Evolutionary conservation across 2,888 invertebrate genomes (phyloP).

Genomic region (Meloe dianella): DNA sequence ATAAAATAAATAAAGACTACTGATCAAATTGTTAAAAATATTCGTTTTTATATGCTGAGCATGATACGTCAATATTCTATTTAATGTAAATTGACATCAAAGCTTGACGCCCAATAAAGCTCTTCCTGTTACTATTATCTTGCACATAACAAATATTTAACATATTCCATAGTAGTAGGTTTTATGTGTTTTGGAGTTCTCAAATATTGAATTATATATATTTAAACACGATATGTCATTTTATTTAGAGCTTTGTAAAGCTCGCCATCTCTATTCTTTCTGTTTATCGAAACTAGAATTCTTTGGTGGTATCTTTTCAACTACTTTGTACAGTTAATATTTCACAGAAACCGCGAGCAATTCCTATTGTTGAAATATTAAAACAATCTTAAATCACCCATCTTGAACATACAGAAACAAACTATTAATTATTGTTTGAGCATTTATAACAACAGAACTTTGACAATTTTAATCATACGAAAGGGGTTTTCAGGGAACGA

Average conservation of each 20-base stretch:
- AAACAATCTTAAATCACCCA: constrained; percentile 24
- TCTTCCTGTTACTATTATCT: not conserved
- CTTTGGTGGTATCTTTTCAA: not conserved
- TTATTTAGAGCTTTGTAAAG: not conserved
- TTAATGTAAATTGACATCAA: not conserved
- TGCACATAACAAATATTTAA: constrained; percentile 1
- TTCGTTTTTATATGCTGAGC: not conserved
- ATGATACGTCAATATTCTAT: not conserved
- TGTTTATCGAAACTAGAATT: not conserved
- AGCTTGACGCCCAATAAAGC: constrained; percentile 1
- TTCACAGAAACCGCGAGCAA: not conserved
- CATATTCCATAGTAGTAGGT: not conserved
- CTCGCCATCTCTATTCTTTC: not conserved
- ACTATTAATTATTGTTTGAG: constrained; percentile 32
- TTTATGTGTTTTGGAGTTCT: constrained; percentile 1
- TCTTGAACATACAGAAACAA: constrained; percentile 17
- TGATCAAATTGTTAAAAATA: not conserved
- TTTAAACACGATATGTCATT: not conserved
- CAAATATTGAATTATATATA: constrained; percentile 6
- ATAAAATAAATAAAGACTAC: not conserved
- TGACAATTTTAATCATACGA: constrained; percentile 32
- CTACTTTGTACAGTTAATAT: not conserved
- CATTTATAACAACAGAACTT: constrained; percentile 24
- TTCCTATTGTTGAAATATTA: not conserved
- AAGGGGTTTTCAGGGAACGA: constrained; percentile 22